Base-by-base conservation (phyloP, 53 echinoderm and acorn worm species). In the Actinopyga echinites region DNA sequence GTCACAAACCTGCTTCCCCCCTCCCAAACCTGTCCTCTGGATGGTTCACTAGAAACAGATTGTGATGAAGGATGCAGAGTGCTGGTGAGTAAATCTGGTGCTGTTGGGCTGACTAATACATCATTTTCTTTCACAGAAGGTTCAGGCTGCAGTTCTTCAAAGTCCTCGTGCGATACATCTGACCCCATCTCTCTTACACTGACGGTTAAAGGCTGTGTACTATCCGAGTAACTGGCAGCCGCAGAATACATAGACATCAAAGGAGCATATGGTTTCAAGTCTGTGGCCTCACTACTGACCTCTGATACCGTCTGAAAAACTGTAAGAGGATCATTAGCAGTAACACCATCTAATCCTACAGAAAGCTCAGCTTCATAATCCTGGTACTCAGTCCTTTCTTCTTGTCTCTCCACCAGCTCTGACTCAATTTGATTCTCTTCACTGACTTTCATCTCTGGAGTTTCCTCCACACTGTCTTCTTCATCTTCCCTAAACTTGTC, bases 1-100 rank as follows among this genome's bases (percentile, higher is more conserved):
- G 77, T 55, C 8, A 30, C 28, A 49, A 77, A 77, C 17, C 77
- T 77, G 44, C 77, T 56, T 31, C 29, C 29, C 17, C 55, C 54
- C 53, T 77, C 77, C 77, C 56, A 77, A 23, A 49, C 11, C n/a
- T 53, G 56, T 1, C 21, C 10, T 15, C 19, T 54, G 9, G 55
- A 26, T 4, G 56, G 54, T 56, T 77, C 77, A 28, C 56, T 77
- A 30, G 75, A 28, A 44, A 19, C 10, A 13, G 75, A 75, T 6
- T 30, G 54, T 12, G 55, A 32, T 29, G 11, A 2, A 56, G 56
- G 32, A 32, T 53, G 58, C 79, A 58, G 32, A 1, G 62, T 31
- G 26, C 81, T 62, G 24, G 81, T 11, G 8, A 80, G 81, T 0
- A 80, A 61, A 62, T 80, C 81, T 33, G 81, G 81, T 61, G 81